phyloP scores from a whole-genome alignment of 2,113 vertebrate genomes.

The Thamnaconus septentrionalis region DNA sequence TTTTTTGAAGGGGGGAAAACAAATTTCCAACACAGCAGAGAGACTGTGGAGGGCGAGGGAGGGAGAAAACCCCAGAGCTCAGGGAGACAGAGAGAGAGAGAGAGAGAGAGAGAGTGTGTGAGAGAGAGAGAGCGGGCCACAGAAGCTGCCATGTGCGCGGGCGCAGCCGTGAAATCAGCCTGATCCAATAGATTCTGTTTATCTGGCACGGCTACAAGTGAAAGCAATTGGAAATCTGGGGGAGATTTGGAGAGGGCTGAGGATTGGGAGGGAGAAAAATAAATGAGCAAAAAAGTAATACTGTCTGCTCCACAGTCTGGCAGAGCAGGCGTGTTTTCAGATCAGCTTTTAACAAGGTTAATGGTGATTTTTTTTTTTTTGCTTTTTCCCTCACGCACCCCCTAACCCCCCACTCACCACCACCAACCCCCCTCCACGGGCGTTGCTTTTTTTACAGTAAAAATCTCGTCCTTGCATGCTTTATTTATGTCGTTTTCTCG shows the following conservation, averaged over 20 bases:
- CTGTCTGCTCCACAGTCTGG: slow-evolving; percentile 73
- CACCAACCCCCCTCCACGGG: no score
- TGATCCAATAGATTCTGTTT: slow-evolving; percentile 81
- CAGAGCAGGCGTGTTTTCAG: slow-evolving; percentile 63
- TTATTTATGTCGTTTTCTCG: slow-evolving; percentile 25
- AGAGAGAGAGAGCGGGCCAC: slow-evolving; percentile 57
- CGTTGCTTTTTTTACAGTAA: slow-evolving; percentile 46
- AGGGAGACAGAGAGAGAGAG: no score
- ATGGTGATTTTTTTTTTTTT: slow-evolving; percentile 51
- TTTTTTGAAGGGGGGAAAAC: slow-evolving; percentile 25
- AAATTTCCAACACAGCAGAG: slow-evolving; percentile 44
- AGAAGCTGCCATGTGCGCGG: slow-evolving; percentile 73
- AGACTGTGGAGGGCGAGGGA: slow-evolving; percentile 5
- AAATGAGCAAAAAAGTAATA: slow-evolving; percentile 60
- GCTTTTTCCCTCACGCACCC: no score
- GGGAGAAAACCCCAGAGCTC: slow-evolving; percentile 22
- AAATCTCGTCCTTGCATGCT: slow-evolving; percentile 27
- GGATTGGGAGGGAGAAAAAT: slow-evolving; percentile 59
- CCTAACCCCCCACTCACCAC: no score
- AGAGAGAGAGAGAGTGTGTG: no score
- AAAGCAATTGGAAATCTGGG: slow-evolving; percentile 78
- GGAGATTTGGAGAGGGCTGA: slow-evolving; percentile 76
- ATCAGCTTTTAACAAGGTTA: slow-evolving; percentile 71
- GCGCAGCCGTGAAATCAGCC: slow-evolving; percentile 76
- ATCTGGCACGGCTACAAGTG: slow-evolving; percentile 76